phyloP scores from a whole-genome alignment of 2,888 invertebrate genomes.

The Andricus curvator region DNA sequence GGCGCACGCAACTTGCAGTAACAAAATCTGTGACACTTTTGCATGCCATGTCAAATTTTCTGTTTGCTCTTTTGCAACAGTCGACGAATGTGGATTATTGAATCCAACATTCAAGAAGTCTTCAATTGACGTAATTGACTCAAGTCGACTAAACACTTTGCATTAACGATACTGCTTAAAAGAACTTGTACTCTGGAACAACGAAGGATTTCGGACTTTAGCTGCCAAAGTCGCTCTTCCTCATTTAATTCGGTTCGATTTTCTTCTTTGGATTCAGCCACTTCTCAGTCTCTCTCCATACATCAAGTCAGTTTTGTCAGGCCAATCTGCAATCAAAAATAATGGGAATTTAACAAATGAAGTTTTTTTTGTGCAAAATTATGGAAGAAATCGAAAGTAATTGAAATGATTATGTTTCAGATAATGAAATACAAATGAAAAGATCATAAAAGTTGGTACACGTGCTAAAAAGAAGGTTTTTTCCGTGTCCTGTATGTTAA shows the following conservation, averaged over 20 bases:
- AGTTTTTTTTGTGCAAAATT: no score
- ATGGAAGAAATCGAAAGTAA: no score
- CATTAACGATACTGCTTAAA: conserved; percentile 14
- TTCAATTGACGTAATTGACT: not conserved
- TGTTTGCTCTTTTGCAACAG: not conserved
- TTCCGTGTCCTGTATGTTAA: not conserved
- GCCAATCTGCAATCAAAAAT: conserved; percentile 14
- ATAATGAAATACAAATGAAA: no score
- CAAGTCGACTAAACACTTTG: not conserved
- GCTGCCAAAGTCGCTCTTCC: conserved; percentile 4
- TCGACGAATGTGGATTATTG: not conserved
- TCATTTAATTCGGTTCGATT: conserved; percentile 35
- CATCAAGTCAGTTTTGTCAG: conserved; percentile 4
- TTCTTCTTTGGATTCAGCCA: conserved; percentile 38
- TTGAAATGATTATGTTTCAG: no score
- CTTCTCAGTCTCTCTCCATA: conserved; percentile 34
- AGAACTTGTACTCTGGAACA: conserved; percentile 12
- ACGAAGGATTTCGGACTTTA: conserved; percentile 19
- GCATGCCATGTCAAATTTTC: not conserved
- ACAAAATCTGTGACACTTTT: conserved; percentile 1
- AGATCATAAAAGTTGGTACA: no score
- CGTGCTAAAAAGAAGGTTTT: not conserved
- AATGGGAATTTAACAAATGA: no score
- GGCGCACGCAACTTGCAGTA: not conserved
- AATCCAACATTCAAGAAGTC: not conserved